Base-by-base conservation (phyloP, 1,140 invertebrate species). In the Oreohelix idahoensis region DNA sequence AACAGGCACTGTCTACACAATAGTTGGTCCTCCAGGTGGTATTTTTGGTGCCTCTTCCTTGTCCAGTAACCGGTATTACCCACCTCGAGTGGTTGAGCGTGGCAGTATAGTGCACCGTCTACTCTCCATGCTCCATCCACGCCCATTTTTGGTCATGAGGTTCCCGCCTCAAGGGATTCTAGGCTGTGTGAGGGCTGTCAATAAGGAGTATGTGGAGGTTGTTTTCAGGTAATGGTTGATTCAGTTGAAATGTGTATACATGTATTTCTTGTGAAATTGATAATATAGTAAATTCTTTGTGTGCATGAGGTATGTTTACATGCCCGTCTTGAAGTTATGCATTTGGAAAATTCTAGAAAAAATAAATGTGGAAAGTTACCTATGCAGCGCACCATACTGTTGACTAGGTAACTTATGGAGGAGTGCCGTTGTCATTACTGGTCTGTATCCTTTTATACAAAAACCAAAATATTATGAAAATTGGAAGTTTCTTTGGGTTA, bases 121-220 rank as follows among this genome's bases (percentile, higher is more conserved):
- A 38, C 83, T 93, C 20, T 83, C 87, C n/a, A 88, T 93, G 87
- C 90, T 92, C 83, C 92, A 93, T 79, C 88, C 89, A 32, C 84
- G 87, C 32, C 91, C 92, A 76, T 92, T 92, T 84, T 49, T 93
- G 11, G 63, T 86, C 11, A 87, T 89, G n/a, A 84, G 93, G 23
- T 93, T 93, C 86, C 84, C 88, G 17, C 92, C 93, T 13, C 89
- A 91, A 71, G 92, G 93, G 20, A 87, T 87, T n/a, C 82, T 89
- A 20, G 91, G 90, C 26, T 84, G 87, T 79, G 81, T 93, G 0
- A 71, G 91, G 81, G 92, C 92, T 11, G 82, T 85, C 35, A 91
- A 89, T 85, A 86, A 89, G 38, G 81, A 90, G 76, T 92, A 88
- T 82, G 71, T 93, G 42, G 92, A 93, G 53, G 91, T 93, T 71